phyloP scores from a whole-genome alignment of 1,140 invertebrate genomes.

The Apis cerana region DNA sequence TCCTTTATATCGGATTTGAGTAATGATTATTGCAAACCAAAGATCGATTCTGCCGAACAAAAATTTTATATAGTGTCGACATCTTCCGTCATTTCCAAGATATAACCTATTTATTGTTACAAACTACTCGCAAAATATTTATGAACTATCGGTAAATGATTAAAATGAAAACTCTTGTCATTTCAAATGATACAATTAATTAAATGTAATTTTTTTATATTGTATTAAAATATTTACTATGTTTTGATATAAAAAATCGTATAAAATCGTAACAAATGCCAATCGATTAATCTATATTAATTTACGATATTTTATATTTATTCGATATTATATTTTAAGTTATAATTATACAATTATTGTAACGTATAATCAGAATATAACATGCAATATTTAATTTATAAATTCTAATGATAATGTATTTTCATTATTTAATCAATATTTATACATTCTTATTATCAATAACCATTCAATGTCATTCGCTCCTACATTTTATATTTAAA shows the following conservation, averaged over 20 bases:
- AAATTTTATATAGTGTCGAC: slow-evolving; percentile 19
- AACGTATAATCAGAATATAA: slow-evolving; percentile 4
- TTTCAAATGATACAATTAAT: background rate
- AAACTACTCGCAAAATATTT: no score
- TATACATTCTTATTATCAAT: slow-evolving; percentile 6
- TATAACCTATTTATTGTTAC: background rate
- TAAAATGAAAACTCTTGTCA: background rate
- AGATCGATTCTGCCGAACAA: slow-evolving; percentile 19
- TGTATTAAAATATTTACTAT: background rate
- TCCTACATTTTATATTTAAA: slow-evolving; percentile 22
- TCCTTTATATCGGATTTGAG: background rate
- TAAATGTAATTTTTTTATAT: background rate
- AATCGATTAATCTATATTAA: background rate
- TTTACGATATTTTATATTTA: background rate
- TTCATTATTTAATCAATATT: slow-evolving; percentile 19
- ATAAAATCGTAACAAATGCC: background rate
- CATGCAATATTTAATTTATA: slow-evolving; percentile 8
- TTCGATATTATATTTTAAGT: background rate
- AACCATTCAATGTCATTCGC: background rate
- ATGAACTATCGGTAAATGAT: background rate
- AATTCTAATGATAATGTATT: background rate
- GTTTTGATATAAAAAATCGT: background rate
- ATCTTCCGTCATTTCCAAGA: background rate
- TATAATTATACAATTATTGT: background rate
- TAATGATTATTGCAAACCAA: slow-evolving; percentile 9